A percentile compares a stretch with the other conserved stretches of the same genome.
Conservation (phyloP, 2,888 invertebrate genomes). For the Lottia scabra region DNA sequence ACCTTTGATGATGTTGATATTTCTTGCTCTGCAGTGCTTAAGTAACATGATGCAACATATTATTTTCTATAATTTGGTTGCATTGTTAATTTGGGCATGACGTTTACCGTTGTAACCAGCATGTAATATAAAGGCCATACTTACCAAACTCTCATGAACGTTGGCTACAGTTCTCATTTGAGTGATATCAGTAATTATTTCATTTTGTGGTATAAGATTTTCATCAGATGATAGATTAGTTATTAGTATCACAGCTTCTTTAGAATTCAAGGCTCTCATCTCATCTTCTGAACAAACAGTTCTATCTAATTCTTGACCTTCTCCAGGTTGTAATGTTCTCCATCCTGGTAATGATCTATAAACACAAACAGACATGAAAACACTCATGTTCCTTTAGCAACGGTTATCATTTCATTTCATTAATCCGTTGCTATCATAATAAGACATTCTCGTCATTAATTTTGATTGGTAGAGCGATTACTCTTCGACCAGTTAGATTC, state of each 20-base stretch:
- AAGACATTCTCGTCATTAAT: no score
- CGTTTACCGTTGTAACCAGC: no score
- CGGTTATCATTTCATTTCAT: no score
- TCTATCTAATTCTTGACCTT: slow-evolving; percentile 56
- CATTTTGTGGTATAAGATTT: slow-evolving; percentile 84
- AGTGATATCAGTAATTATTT: slow-evolving; percentile 87
- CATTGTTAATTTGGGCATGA: no score
- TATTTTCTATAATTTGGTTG: no score
- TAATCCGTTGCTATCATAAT: no score
- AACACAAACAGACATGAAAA: neutral
- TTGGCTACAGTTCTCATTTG: slow-evolving; percentile 87
- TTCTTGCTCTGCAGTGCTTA: no score
- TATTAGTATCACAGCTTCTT: slow-evolving; percentile 93
- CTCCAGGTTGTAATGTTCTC: slow-evolving; percentile 66
- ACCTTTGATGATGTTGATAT: no score
- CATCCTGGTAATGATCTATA: slow-evolving; percentile 77
- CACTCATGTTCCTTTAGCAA: no score
- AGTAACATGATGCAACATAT: no score
- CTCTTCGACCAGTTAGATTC: no score
- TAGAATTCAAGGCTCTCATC: slow-evolving; percentile 81
- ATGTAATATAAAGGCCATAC: slow-evolving; percentile 24
- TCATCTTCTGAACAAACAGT: slow-evolving; percentile 80
- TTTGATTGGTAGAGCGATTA: no score
- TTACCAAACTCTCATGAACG: slow-evolving; percentile 90
- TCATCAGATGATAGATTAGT: slow-evolving; percentile 84